A percentile compares a stretch with the other conserved stretches of the same genome.
Conservation (phyloP, 1,140 invertebrate genomes). For the Drosophila repleta region DNA sequence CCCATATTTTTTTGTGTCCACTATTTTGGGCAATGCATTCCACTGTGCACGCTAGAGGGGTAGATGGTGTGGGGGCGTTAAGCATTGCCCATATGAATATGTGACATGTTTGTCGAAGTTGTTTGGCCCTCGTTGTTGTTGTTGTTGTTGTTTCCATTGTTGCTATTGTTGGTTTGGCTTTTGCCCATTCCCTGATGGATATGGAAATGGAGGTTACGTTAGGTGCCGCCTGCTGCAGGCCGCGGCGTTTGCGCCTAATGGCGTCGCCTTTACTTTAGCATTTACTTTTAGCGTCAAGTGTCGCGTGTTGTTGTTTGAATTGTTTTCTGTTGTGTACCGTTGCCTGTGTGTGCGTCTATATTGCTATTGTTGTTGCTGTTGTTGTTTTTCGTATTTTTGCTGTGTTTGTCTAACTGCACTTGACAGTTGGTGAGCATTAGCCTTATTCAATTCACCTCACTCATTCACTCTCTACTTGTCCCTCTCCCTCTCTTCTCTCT, state of each 20-base stretch:
- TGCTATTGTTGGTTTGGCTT: slow-evolving; percentile 23
- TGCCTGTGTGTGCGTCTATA: slow-evolving; percentile 16
- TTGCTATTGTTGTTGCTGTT: slow-evolving; percentile 25
- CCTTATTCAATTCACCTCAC: slow-evolving; percentile 64
- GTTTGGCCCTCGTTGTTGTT: slow-evolving; percentile 52
- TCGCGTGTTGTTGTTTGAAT: slow-evolving; percentile 28
- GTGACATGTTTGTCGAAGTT: slow-evolving; percentile 82
- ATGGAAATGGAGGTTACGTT: slow-evolving; percentile 25
- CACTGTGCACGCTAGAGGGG: slow-evolving; percentile 35
- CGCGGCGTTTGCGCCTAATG: slow-evolving; percentile 67
- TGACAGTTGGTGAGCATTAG: slow-evolving; percentile 78
- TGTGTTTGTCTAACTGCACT: slow-evolving; percentile 77
- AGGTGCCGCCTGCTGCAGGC: slow-evolving; percentile 57
- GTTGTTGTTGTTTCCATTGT: slow-evolving; percentile 28
- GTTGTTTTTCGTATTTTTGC: slow-evolving; percentile 51
- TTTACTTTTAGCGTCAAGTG: slow-evolving; percentile 78
- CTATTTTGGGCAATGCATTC: not conserved
- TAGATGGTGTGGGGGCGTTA: slow-evolving; percentile 46
- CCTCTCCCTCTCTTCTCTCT: not conserved
- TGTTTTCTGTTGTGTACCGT: slow-evolving; percentile 13
- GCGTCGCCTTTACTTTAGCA: slow-evolving; percentile 55
- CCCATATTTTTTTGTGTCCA: not conserved
- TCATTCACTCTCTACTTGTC: not conserved
- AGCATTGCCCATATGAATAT: slow-evolving; percentile 64
- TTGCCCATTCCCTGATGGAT: slow-evolving; percentile 40